Percentiles rank a stretch among this genome's conserved stretches.
These are phyloP conservation scores for Calosoma granatense DNA, from an alignment of 1,140 invertebrate species.

Conservation along the genomic window DNA sequence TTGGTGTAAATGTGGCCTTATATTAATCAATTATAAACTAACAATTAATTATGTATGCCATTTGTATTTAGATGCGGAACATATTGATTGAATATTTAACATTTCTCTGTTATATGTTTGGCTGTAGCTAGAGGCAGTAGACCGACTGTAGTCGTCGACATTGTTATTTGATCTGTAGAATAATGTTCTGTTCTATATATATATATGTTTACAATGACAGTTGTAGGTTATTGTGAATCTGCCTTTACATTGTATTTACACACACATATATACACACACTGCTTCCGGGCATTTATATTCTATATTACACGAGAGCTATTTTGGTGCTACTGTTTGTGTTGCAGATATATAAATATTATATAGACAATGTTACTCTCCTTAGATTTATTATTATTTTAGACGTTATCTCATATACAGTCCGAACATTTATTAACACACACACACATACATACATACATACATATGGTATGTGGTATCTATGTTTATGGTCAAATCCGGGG, in stretches of 20 bases:
- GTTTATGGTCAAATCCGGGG: neutral
- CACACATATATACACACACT: neutral
- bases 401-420: neutral
- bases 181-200: no score
- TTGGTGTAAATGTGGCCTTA: neutral
- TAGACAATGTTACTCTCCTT: neutral
- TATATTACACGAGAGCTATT: neutral
- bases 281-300: constrained; percentile 2
- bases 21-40: neutral
- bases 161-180: constrained; percentile 1
- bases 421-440: no score
- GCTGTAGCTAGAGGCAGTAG: neutral
- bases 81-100: no score
- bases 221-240: no score
- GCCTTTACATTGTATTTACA: neutral
- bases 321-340: constrained; percentile 1
- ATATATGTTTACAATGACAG: no score
- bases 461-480: neutral
- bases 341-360: neutral
- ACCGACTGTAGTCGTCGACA: no score
- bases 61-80: neutral
- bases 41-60: neutral
- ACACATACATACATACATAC: no score
- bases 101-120: neutral
- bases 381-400: constrained; percentile 2